A percentile compares a stretch with the other conserved stretches of the same genome.
These are phyloP conservation scores for Poeciliopsis presidionis DNA, from an alignment of 2,797 vertebrate species.

Conservation along the genomic window DNA sequence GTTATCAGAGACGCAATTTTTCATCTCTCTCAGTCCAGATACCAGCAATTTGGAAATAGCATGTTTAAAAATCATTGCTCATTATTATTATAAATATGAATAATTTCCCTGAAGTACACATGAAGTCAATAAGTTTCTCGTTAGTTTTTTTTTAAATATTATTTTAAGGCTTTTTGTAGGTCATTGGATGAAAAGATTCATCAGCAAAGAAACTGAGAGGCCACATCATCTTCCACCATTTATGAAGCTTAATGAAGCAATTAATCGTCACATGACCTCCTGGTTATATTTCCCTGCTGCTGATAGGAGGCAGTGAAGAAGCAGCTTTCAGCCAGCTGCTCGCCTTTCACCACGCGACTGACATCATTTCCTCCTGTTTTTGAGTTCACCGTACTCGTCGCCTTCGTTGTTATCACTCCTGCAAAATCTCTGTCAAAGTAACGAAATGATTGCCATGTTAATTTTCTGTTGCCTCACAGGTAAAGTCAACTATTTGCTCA, in stretches of 20 bases:
- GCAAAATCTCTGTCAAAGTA: neutral
- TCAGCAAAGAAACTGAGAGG: neutral
- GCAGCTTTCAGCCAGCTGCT: conserved; percentile 1
- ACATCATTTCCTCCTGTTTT: conserved; percentile 17
- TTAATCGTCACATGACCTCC: neutral
- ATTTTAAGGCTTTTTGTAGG: neutral
- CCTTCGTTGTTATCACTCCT: neutral
- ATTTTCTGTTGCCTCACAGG: conserved; percentile 1
- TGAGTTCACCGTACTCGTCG: neutral
- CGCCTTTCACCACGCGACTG: conserved; percentile 15
- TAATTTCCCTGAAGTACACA: neutral
- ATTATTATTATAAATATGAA: neutral
- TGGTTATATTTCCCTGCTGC: neutral
- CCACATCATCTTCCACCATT: neutral
- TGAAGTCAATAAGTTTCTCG: neutral
- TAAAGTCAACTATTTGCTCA: neutral
- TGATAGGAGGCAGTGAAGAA: neutral
- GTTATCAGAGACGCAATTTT: neutral
- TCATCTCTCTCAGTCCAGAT: neutral
- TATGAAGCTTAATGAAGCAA: neutral
- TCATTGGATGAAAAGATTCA: neutral
- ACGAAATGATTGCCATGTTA: conserved; percentile 8
- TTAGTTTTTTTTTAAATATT: neutral
- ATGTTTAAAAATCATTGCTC: neutral
- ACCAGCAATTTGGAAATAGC: neutral